Conservation (phyloP, 2,113 vertebrate genomes). For the Seriola rivoliana region DNA sequence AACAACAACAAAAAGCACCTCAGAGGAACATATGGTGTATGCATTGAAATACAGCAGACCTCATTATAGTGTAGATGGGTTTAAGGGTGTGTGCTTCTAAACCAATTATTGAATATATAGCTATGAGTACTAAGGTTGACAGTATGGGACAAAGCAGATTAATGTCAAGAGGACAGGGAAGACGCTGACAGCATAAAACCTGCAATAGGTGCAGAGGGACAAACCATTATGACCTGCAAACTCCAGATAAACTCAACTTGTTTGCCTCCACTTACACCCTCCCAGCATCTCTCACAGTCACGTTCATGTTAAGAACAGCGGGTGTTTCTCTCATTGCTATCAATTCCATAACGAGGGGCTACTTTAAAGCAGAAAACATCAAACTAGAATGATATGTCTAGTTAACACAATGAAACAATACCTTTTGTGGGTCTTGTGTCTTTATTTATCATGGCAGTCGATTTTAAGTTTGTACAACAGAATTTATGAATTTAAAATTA, state of each 20-base stretch:
- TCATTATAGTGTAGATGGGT: constrained; percentile 63
- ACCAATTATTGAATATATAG: constrained; percentile 73
- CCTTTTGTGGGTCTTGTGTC: not conserved
- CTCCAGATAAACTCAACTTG: constrained; percentile 32
- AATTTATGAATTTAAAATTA: not conserved
- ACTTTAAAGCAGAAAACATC: not conserved
- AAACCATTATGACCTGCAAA: constrained; percentile 44
- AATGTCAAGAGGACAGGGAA: constrained; percentile 55
- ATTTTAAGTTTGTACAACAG: not conserved
- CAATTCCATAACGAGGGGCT: not conserved
- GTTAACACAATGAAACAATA: constrained; percentile 19
- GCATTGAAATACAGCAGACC: constrained; percentile 38
- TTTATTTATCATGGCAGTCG: constrained; percentile 1
- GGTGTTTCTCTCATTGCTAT: not conserved
- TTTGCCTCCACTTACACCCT: not conserved
- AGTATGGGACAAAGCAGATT: constrained; percentile 62
- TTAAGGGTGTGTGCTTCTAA: constrained; percentile 67
- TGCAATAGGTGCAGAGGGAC: constrained; percentile 33
- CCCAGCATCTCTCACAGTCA: not conserved
- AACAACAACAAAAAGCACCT: constrained; percentile 22
- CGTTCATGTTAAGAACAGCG: not conserved
- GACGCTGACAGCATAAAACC: constrained; percentile 49
- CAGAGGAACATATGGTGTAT: constrained; percentile 39
- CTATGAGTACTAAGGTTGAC: constrained; percentile 60
- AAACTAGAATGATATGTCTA: not conserved